Base-by-base conservation (phyloP, 2,797 vertebrate species). In the Halcyon leucocephala region DNA sequence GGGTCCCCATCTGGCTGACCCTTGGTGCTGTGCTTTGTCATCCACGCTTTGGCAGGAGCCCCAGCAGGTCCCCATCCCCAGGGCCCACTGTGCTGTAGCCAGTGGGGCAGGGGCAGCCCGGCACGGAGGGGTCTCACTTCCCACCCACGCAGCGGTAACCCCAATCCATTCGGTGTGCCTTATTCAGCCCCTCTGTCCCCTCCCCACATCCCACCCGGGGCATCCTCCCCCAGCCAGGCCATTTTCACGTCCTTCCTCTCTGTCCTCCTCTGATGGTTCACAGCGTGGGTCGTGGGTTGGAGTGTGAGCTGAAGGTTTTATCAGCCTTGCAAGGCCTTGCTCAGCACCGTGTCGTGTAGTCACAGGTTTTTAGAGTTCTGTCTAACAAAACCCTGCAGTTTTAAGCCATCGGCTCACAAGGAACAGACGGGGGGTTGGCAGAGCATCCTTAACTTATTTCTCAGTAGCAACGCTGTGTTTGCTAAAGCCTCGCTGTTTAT, bases 151-250 rank as follows among this genome's bases (percentile, higher is more conserved):
- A 79, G 81, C 28, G 13, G 71, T 64, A 73, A n/a, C 74, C 95
- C 95, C 78, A 6, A 5, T 89, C 96, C 80, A 90, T 94, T 94
- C 5, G 35, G 69, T 94, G 96, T 97, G 96, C 96, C 96, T 97
- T 97, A 97, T 61, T 95, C 93, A 89, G 86, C 78, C 88, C 82
- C 26, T 76, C 46, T 49, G 44, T 64, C 82, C 79, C 64, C 24
- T 1, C 52, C 48, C 33, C 4, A 1, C 62, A 61, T 57, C 69
- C 48, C 71, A 14, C 37, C 60, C 20, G 1, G 12, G 8, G 33
- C 15, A 0, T 71, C 44, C 46, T 33, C 46, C 10, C 69, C 80
- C 86, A 10, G 66, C 48, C 24, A 9, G 48, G n/a, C 64, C 42
- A 5, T 49, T 46, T 54, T 33, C 81, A 17, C 62, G 0, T 25